phyloP scores from a whole-genome alignment of 92 coral and sea anemone species.

The Montipora capitata region DNA sequence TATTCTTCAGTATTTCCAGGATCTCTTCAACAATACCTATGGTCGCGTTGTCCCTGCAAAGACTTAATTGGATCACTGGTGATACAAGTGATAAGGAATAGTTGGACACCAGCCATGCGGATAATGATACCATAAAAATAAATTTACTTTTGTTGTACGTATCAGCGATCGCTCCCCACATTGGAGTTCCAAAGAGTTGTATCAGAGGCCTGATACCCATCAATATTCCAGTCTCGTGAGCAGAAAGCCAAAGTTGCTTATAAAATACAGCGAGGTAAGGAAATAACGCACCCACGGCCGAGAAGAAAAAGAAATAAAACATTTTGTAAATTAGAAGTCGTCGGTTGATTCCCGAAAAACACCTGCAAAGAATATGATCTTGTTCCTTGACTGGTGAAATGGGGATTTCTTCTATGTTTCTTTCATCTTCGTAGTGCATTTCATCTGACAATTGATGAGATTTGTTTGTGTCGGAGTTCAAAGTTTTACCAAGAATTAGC shows the following conservation, averaged over 20 bases:
- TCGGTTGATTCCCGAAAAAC: constrained; percentile 71
- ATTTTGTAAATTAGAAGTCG: constrained; percentile 82
- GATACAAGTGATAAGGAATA: constrained; percentile 87
- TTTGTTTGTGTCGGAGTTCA: constrained; percentile 1
- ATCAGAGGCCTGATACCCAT: constrained; percentile 91
- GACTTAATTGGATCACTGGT: constrained; percentile 69
- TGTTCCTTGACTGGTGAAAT: constrained; percentile 4
- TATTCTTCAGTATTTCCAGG: constrained; percentile 35
- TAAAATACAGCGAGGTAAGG: constrained; percentile 95
- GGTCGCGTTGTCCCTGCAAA: constrained; percentile 87
- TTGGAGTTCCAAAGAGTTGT: constrained; percentile 84
- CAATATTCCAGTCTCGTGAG: constrained; percentile 91
- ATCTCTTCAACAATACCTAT: constrained; percentile 74
- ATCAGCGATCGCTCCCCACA: constrained; percentile 94
- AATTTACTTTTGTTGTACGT: constrained; percentile 74
- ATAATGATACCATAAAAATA: constrained; percentile 83
- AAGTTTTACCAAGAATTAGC: constrained; percentile 22
- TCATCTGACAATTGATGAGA: neutral
- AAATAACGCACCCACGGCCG: constrained; percentile 89
- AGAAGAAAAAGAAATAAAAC: constrained; percentile 91
- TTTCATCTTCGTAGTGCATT: constrained; percentile 5
- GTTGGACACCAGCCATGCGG: constrained; percentile 89
- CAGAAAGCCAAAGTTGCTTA: constrained; percentile 95
- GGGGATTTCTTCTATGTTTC: too few relatives aligned
- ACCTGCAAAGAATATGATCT: constrained; percentile 11